A percentile compares a stretch with the other conserved stretches of the same genome.
These are phyloP conservation scores for Uromys caudimaculatus DNA, from an alignment of 2,797 vertebrate genomes.

Conservation along the genomic window DNA sequence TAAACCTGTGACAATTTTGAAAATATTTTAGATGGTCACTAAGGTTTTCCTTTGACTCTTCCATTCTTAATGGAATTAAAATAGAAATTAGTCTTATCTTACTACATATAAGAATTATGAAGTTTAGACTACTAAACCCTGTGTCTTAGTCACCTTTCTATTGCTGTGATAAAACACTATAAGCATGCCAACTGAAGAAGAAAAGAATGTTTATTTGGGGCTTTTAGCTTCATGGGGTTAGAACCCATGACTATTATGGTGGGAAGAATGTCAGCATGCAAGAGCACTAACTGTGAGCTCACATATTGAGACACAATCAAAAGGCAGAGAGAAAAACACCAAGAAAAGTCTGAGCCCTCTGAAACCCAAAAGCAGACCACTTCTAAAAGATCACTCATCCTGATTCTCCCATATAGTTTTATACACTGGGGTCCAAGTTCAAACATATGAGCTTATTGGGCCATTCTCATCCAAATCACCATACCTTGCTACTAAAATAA, in stretches of 20 bases:
- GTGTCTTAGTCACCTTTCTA: not conserved
- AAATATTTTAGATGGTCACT: not conserved
- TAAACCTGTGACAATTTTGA: not conserved
- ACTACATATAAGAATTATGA: not conserved
- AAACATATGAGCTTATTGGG: not conserved
- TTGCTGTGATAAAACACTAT: not conserved
- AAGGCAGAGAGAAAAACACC: not conserved
- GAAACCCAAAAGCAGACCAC: not conserved
- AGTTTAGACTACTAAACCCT: not conserved
- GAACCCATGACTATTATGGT: not conserved
- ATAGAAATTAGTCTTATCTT: conserved; percentile 7
- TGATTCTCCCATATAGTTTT: not conserved
- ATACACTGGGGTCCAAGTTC: not conserved
- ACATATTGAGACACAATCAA: not conserved
- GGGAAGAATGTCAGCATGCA: not conserved
- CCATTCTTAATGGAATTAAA: not conserved
- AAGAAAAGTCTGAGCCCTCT: not conserved
- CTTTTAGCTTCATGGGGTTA: not conserved
- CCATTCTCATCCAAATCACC: not conserved
- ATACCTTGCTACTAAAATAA: not conserved
- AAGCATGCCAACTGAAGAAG: no score
- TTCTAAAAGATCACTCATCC: not conserved
- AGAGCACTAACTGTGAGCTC: not conserved
- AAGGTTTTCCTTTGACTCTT: not conserved
- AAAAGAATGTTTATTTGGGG: not conserved